Conservation (phyloP, 2,888 invertebrate genomes). For the Clitarchus hookeri region DNA sequence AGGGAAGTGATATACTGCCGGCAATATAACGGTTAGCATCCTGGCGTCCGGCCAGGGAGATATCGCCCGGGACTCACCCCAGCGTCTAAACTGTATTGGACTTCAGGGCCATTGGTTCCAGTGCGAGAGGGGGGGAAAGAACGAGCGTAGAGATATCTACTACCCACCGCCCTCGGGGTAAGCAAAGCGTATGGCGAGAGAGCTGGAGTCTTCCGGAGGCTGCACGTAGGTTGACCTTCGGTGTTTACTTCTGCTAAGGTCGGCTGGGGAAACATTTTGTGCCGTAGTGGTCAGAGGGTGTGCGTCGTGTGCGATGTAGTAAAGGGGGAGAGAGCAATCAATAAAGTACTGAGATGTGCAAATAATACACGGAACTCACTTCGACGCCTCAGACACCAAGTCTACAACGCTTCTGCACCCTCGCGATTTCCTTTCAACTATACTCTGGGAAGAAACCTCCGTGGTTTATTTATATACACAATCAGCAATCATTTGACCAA, state of each 20-base stretch:
- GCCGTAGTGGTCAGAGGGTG: background rate
- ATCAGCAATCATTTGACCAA: too few species aligned
- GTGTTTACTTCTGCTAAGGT: background rate
- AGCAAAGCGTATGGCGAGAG: background rate
- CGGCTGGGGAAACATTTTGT: background rate
- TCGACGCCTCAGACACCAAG: too few species aligned
- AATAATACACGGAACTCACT: too few species aligned
- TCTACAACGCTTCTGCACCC: too few species aligned
- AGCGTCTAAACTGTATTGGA: constrained; percentile 5
- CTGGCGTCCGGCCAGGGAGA: background rate
- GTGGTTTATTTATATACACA: too few species aligned
- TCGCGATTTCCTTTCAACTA: too few species aligned
- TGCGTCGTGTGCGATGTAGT: too few species aligned
- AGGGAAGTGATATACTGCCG: too few species aligned
- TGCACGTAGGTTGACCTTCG: background rate
- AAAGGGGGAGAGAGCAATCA: too few species aligned
- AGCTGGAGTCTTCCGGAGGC: background rate
- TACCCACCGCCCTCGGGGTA: background rate
- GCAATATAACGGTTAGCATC: too few species aligned
- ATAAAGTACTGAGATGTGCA: too few species aligned
- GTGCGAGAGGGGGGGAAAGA: background rate
- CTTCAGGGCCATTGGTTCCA: background rate
- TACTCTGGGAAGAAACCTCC: too few species aligned
- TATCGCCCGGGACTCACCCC: background rate
- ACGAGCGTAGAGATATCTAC: background rate